Evolutionary conservation across 2,888 invertebrate species (phyloP).

Genomic region (Orchesella flavescens): DNA sequence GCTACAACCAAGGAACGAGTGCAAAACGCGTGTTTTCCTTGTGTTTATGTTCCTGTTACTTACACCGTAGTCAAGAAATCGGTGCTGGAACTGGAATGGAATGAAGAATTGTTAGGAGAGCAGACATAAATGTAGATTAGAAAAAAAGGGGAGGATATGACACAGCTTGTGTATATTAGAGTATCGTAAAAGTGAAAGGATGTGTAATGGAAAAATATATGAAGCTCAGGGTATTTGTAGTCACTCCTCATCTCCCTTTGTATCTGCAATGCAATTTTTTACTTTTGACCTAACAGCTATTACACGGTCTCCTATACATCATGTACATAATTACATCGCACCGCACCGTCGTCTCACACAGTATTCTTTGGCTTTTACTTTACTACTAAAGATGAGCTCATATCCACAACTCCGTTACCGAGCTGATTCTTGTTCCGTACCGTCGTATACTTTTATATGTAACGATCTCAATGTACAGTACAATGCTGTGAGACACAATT

Average conservation of each 20-base stretch:
- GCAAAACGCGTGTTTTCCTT: not conserved
- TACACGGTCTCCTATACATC: not conserved
- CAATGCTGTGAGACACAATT: too few species aligned
- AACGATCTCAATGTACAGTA: too few species aligned
- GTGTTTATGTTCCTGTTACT: not conserved
- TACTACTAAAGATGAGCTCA: too few species aligned
- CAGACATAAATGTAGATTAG: too few species aligned
- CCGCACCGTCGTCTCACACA: not conserved
- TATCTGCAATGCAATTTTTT: constrained; percentile 3
- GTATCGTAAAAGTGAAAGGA: not conserved
- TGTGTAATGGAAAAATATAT: constrained; percentile 4
- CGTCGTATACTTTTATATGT: too few species aligned
- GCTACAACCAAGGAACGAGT: constrained; percentile 5
- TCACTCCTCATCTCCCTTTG: constrained; percentile 14
- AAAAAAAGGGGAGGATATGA: too few species aligned
- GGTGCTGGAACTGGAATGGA: not conserved
- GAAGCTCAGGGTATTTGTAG: not conserved
- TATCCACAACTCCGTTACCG: too few species aligned
- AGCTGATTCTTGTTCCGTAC: too few species aligned
- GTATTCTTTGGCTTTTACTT: too few species aligned
- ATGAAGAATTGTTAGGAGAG: not conserved
- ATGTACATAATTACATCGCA: not conserved
- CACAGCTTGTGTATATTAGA: too few species aligned
- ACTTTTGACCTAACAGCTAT: not conserved
- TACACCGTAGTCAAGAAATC: constrained; percentile 4